These are phyloP conservation scores for Scaptomyza hsui DNA, from an alignment of 1,140 invertebrate genomes.

Conservation along the genomic window DNA sequence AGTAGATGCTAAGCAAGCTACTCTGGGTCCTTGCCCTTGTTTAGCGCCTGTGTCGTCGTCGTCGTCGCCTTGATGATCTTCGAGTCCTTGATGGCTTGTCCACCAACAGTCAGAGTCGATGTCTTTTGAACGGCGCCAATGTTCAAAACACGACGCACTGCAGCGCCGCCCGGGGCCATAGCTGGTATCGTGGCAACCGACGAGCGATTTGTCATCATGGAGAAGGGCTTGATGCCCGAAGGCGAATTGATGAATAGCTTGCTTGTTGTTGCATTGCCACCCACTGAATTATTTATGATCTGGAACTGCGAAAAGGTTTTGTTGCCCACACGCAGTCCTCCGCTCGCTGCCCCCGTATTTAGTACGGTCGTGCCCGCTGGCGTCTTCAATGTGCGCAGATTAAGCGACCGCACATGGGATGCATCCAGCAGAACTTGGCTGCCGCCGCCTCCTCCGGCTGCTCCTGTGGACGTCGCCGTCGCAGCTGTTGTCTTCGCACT, in stretches of 20 bases:
- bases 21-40: constrained; percentile 5
- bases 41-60: not conserved
- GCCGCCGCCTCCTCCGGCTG: not conserved
- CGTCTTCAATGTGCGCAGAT: constrained; percentile 55
- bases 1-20: not conserved
- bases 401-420: constrained; percentile 41
- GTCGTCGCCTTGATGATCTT: constrained; percentile 50
- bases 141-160: constrained; percentile 59
- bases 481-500: constrained; percentile 47
- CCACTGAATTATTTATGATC: constrained; percentile 48
- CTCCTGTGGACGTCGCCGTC: constrained; percentile 10
- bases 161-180: constrained; percentile 43
- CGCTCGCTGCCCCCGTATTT: constrained; percentile 7
- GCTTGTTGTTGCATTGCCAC: constrained; percentile 23
- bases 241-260: constrained; percentile 60
- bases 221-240: constrained; percentile 57
- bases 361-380: constrained; percentile 13
- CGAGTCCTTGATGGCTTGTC: constrained; percentile 12
- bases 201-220: constrained; percentile 58
- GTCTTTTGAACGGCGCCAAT: constrained; percentile 51
- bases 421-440: constrained; percentile 48
- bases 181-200: constrained; percentile 9
- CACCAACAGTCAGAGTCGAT: constrained; percentile 21
- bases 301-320: constrained; percentile 62
- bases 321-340: constrained; percentile 45